These are phyloP conservation scores for Pseudois nayaur DNA, from an alignment of 2,113 vertebrate genomes.

Conservation along the genomic window DNA sequence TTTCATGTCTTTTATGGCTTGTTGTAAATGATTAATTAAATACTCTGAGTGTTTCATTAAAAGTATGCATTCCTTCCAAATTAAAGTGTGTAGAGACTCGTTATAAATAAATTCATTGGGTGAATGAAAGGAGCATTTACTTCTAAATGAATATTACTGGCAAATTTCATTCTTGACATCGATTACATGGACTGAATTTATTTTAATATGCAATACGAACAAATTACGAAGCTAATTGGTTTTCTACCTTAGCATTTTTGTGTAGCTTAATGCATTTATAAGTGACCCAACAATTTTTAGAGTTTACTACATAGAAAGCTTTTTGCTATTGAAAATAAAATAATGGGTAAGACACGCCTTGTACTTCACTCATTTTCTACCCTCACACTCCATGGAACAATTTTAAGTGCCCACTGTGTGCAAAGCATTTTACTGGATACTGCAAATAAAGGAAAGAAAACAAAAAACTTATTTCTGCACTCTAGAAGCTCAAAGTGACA, in stretches of 20 bases:
- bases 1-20: constrained; percentile 71
- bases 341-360: neutral
- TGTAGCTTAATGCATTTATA: constrained; percentile 40
- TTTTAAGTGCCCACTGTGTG: neutral
- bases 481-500: constrained; percentile 39
- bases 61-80: constrained; percentile 73
- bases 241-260: constrained; percentile 50
- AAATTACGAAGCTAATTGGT: constrained; percentile 47
- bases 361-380: neutral
- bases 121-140: constrained; percentile 69
- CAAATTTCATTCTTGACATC: constrained; percentile 67
- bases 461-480: neutral
- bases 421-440: constrained; percentile 2
- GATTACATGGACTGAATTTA: constrained; percentile 55
- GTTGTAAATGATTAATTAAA: constrained; percentile 76
- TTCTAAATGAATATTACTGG: constrained; percentile 63
- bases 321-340: constrained; percentile 26
- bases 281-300: neutral
- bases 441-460: neutral
- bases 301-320: neutral
- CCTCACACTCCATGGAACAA: neutral
- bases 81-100: constrained; percentile 58
- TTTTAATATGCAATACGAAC: constrained; percentile 56
- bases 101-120: constrained; percentile 67
- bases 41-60: constrained; percentile 75